A percentile compares a stretch with the other conserved stretches of the same genome.
phyloP scores from a whole-genome alignment of 2,113 vertebrate genomes.

The Charina bottae region DNA sequence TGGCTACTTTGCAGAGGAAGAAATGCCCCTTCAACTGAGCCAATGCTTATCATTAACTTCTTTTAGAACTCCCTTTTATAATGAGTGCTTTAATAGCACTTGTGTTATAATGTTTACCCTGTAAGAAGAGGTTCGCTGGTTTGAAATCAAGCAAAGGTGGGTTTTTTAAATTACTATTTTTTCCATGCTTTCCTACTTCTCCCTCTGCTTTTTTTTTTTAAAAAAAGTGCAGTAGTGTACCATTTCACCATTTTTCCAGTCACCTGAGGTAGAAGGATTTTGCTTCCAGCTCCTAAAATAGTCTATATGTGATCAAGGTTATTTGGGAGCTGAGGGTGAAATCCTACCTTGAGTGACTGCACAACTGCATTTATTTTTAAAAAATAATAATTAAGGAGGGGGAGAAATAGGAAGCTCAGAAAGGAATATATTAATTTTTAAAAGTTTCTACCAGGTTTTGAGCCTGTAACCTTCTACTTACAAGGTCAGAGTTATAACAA shows the following conservation, averaged over 20 bases:
- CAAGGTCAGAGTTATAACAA: too few relatives aligned
- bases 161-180: not conserved
- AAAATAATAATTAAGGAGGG: too few relatives aligned
- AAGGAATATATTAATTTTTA: not conserved
- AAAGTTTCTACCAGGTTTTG: not conserved
- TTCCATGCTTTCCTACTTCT: not conserved
- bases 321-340: not conserved
- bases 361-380: too few relatives aligned
- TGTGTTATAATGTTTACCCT: not conserved
- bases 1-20: not conserved
- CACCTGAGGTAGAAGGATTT: not conserved
- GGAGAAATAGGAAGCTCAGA: not conserved
- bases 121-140: not conserved
- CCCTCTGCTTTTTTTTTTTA: not conserved
- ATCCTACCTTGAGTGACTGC: not conserved
- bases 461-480: not conserved
- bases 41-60: not conserved
- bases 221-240: not conserved
- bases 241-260: too few relatives aligned
- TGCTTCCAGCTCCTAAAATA: not conserved
- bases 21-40: not conserved
- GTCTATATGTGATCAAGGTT: not conserved
- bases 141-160: not conserved
- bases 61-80: not conserved
- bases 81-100: not conserved